phyloP scores from a whole-genome alignment of 2,797 vertebrate genomes.

The Somateria mollissima region DNA sequence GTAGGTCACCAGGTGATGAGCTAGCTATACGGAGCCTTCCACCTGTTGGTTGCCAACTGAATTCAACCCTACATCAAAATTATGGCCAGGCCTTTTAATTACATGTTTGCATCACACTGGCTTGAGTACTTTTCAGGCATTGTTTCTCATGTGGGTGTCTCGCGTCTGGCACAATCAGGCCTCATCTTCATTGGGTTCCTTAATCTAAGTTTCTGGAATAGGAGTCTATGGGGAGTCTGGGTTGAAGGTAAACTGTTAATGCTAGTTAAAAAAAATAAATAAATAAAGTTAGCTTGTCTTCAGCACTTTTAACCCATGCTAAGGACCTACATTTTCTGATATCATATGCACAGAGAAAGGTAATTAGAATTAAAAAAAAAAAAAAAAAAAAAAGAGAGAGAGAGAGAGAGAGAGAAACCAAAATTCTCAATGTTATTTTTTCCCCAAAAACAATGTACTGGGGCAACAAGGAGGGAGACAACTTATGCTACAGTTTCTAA shows the following conservation, averaged over 20 bases:
- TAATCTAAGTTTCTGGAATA: not conserved
- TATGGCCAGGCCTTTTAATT: not conserved
- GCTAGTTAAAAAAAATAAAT: not conserved
- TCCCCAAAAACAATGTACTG: not conserved
- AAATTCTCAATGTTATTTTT: not conserved
- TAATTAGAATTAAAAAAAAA: not conserved
- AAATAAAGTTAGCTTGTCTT: not conserved
- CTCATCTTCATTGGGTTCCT: not conserved
- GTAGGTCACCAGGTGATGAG: slow-evolving; percentile 5
- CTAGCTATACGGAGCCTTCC: not conserved
- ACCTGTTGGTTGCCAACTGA: not conserved
- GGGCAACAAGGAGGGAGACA: not conserved
- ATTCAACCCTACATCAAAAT: not conserved
- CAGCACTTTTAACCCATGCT: not conserved
- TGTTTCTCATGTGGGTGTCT: not conserved
- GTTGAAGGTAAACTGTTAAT: not conserved
- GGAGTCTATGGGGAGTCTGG: not conserved
- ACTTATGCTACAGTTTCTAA: not conserved
- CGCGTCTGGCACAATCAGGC: not conserved
- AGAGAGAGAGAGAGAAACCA: not conserved
- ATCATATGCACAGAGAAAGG: not conserved
- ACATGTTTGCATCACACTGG: not conserved
- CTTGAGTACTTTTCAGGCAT: not conserved
- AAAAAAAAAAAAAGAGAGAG: too few species aligned
- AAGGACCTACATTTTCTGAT: not conserved